Evolutionary conservation across 35 echinoderm and acorn worm genomes (phyloP), one percentile per base, ranked within the genome.

Genomic region (Apostichopus parvimensis): DNA sequence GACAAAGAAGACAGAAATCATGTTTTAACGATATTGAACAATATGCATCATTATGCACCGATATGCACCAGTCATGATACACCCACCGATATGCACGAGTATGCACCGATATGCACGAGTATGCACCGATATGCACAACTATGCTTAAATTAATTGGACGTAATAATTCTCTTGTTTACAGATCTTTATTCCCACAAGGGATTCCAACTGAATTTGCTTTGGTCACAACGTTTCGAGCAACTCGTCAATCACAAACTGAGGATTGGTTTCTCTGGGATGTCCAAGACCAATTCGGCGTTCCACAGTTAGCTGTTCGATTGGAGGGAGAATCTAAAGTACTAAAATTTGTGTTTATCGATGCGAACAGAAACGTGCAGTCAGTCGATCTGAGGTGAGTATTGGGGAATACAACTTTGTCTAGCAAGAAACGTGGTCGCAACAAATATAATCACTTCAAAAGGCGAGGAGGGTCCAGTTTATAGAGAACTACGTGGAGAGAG

Each of bases 151-250:
- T 45, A 45, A 45, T 45, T 45, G 34, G 3, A 45, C 34, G 34
- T 45, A 75, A 22, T 20, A 18, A 21, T 87, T 86, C 17, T 53
- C 77, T 70, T 77, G 26, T 71, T 73, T 77, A 24, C 73, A 95
- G 94, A 64, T 79, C 87, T 13, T 64, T 95, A 57, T 95, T 93
- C 80, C 94, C 92, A 54, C 77, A 91, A 70, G 92, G 94, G 54
- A 86, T 95, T 65, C 94, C 94, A 8, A 88, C 92, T 45, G 94
- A 95, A 52, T 95, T 93, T 86, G 92, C 94, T 21, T 91, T 95
- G 61, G 92, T 95, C 25, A 79, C 92, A 13, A 93, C 94, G 45
- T 95, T 95, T 60, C 62, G 81, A 55, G 80, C 93, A 56, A 84
- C 78, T 58, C 52, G 54, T 45, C 57, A 62, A 87, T 89, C 94